Conservation (phyloP, 2,888 invertebrate genomes). For the Disparrhopalites patrizii region DNA sequence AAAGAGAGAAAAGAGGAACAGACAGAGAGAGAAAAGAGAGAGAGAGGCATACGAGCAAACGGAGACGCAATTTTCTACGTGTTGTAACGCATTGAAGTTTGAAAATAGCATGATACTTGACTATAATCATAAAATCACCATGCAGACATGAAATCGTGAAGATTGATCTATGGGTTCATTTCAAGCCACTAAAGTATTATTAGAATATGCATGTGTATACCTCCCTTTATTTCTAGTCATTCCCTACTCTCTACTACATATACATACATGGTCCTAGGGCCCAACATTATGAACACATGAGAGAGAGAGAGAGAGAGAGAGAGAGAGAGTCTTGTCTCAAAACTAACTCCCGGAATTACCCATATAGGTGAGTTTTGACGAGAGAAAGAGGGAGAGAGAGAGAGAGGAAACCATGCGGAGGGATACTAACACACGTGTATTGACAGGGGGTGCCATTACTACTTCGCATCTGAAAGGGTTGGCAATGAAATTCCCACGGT, state of each 20-base stretch:
- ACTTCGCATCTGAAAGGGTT: constrained; percentile 23
- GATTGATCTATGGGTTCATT: constrained; percentile 25
- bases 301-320: neutral
- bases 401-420: constrained; percentile 24
- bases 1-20: neutral
- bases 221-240: no score
- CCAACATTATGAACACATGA: no score
- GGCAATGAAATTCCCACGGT: constrained; percentile 30
- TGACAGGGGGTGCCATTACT: constrained; percentile 29
- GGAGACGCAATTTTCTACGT: neutral
- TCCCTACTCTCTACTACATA: no score
- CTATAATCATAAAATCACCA: constrained; percentile 27
- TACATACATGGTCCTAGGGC: no score
- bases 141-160: constrained; percentile 26
- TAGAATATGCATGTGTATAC: no score
- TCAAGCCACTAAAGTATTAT: constrained; percentile 15
- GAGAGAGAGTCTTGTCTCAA: constrained; percentile 14
- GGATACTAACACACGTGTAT: constrained; percentile 22
- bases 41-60: neutral
- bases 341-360: constrained; percentile 27
- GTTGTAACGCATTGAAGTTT: neutral
- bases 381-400: no score
- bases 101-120: constrained; percentile 25
- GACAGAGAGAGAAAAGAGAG: neutral
- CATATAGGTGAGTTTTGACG: constrained; percentile 14